Evolutionary conservation across 2,888 invertebrate genomes (phyloP), one percentile per base, ranked within the genome.

Genomic region (Erebia ligea): DNA sequence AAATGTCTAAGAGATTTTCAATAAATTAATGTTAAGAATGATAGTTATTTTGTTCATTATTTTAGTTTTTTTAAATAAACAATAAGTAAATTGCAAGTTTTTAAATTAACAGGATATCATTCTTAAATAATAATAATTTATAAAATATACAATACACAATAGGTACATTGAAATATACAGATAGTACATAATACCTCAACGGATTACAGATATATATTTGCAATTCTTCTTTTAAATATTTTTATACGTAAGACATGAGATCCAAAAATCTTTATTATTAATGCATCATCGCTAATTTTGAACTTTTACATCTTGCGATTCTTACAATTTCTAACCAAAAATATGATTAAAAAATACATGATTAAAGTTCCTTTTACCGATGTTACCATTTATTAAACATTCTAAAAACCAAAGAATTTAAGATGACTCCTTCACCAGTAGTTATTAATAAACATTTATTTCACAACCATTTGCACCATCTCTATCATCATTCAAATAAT

Each of bases 391-490:
- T n/a, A 42, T 56, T 19, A 57, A 45, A 25, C 58, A 21, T 21
- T 67, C 48, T 62, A 62, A 67, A 54, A 42, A 58, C 57, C 57
- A 65, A 69, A 50, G 57, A 72, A 72, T 65, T 63, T 45, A 68
- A 72, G 56, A 66, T 66, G 68, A 72, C 63, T 59, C 68, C 34
- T 64, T 67, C 72, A 56, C 57, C 52, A 63, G 70, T 72, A 68
- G 59, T 63, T 70, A 67, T 67, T 48, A 17, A 58, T 72, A 75
- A 75, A 74, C 71, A 70, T 76, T 73, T 71, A 76, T 73, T 76
- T 79, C 79, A 79, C 79, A 79, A 79, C 79, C 79, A 75, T 78
- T 76, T 77, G 75, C 79, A 79, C 75, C 76, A 77, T 75, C 76
- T 73, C 67, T 67, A 67, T 48, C 19, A 69, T 70, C 70, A 68